Conservation (phyloP, 2,888 invertebrate genomes). For the Malthinus seriepunctatus region DNA sequence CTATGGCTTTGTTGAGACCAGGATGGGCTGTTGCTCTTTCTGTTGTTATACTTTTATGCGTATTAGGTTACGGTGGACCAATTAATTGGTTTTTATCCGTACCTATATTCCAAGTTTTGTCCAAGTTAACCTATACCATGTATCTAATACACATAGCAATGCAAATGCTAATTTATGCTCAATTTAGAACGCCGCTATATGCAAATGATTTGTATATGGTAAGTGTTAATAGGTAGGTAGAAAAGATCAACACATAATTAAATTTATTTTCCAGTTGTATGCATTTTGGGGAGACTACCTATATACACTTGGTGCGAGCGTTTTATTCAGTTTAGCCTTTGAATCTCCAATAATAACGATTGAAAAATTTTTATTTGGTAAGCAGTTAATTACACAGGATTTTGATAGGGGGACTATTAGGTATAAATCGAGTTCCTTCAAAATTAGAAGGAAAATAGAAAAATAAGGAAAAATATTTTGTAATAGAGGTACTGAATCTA, state of each 20-base stretch:
- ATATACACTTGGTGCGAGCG: not conserved
- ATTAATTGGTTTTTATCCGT: slow-evolving; percentile 17
- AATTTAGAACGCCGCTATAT: not conserved
- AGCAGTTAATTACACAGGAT: no score
- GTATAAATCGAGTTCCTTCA: no score
- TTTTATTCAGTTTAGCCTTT: slow-evolving; percentile 5
- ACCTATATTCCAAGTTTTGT: slow-evolving; percentile 5
- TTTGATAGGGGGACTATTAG: no score
- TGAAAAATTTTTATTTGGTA: slow-evolving; percentile 4
- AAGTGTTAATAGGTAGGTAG: not conserved
- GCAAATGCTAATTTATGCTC: not conserved
- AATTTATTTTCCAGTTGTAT: slow-evolving; percentile 2
- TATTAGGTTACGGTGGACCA: slow-evolving; percentile 54
- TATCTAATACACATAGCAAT: slow-evolving; percentile 8
- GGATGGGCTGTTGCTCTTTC: slow-evolving; percentile 55
- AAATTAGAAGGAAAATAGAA: no score
- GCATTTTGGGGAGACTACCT: slow-evolving; percentile 11
- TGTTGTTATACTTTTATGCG: slow-evolving; percentile 57
- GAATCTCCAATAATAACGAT: slow-evolving; percentile 8
- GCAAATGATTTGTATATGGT: not conserved
- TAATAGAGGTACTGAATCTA: no score
- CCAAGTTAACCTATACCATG: slow-evolving; percentile 9
- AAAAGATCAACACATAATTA: no score
- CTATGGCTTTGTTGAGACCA: slow-evolving; percentile 52
- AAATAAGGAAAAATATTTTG: no score